These are phyloP conservation scores for Apoda limacodes DNA, from an alignment of 2,888 invertebrate species.

Conservation along the genomic window DNA sequence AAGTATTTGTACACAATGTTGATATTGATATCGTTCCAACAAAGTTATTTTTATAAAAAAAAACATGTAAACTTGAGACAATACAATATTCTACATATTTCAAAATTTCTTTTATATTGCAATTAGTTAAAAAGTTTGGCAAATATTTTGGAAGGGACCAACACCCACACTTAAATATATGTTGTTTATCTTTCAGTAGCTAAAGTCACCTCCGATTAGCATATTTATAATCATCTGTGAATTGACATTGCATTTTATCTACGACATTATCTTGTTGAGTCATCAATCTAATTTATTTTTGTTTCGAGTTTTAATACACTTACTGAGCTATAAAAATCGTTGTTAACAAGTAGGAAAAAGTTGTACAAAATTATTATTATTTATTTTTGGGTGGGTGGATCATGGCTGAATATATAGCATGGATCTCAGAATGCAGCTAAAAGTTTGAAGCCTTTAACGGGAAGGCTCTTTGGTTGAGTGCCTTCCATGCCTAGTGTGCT, in stretches of 20 bases:
- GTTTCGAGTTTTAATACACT: slow-evolving; percentile 37
- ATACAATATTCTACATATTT: slow-evolving; percentile 59
- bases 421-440: slow-evolving; percentile 68
- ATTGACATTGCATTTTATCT: slow-evolving; percentile 47
- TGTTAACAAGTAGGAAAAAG: slow-evolving; percentile 39
- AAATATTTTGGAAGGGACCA: slow-evolving; percentile 64
- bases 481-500: slow-evolving; percentile 47
- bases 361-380: slow-evolving; percentile 48
- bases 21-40: slow-evolving; percentile 46
- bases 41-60: slow-evolving; percentile 65
- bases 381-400: slow-evolving; percentile 58
- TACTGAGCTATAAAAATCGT: slow-evolving; percentile 57
- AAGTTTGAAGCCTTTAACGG: slow-evolving; percentile 34
- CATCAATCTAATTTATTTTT: slow-evolving; percentile 33
- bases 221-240: slow-evolving; percentile 31
- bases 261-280: slow-evolving; percentile 34
- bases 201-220: slow-evolving; percentile 28
- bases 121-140: slow-evolving; percentile 43
- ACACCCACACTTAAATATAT: slow-evolving; percentile 35
- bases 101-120: slow-evolving; percentile 36
- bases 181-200: slow-evolving; percentile 31
- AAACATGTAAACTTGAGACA: slow-evolving; percentile 57
- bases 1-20: slow-evolving; percentile 59
- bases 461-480: slow-evolving; percentile 27
- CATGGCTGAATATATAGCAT: slow-evolving; percentile 63